Conservation (phyloP, 2,113 vertebrate genomes). For the Vimba vimba region DNA sequence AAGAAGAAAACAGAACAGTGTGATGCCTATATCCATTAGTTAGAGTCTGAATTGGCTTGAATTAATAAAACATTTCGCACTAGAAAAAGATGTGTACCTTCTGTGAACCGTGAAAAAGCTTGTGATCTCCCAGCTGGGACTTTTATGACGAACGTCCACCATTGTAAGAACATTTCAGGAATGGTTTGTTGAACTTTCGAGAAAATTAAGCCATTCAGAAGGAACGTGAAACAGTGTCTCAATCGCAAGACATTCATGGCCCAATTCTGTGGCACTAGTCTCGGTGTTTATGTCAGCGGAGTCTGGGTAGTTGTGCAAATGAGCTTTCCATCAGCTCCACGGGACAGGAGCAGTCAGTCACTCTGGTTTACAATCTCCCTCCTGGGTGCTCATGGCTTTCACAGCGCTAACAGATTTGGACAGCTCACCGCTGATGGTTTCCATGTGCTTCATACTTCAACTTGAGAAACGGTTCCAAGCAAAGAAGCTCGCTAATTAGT, state of each 20-base stretch:
- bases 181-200: slow-evolving; percentile 60
- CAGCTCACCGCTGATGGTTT: slow-evolving; percentile 71
- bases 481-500: slow-evolving; percentile 44
- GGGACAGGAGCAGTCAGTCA: slow-evolving; percentile 70
- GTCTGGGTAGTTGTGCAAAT: slow-evolving; percentile 53
- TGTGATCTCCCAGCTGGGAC: slow-evolving; percentile 43
- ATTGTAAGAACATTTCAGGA: slow-evolving; percentile 58
- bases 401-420: slow-evolving; percentile 68
- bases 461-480: slow-evolving; percentile 39
- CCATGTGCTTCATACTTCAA: slow-evolving; percentile 70
- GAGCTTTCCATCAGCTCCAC: slow-evolving; percentile 54
- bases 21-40: slow-evolving; percentile 21
- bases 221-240: slow-evolving; percentile 45
- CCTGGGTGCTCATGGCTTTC: slow-evolving; percentile 65
- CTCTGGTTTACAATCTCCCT: slow-evolving; percentile 58
- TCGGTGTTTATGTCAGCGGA: slow-evolving; percentile 51
- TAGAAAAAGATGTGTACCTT: slow-evolving; percentile 3
- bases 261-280: slow-evolving; percentile 20
- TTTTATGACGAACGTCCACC: slow-evolving; percentile 56
- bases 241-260: slow-evolving; percentile 46
- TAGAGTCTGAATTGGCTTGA: background rate
- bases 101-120: background rate
- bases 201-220: slow-evolving; percentile 62
- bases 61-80: slow-evolving; percentile 2
- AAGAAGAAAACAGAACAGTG: background rate